These are phyloP conservation scores for Stenopsyche tienmushanensis DNA, from an alignment of 1,140 invertebrate species.

Conservation along the genomic window DNA sequence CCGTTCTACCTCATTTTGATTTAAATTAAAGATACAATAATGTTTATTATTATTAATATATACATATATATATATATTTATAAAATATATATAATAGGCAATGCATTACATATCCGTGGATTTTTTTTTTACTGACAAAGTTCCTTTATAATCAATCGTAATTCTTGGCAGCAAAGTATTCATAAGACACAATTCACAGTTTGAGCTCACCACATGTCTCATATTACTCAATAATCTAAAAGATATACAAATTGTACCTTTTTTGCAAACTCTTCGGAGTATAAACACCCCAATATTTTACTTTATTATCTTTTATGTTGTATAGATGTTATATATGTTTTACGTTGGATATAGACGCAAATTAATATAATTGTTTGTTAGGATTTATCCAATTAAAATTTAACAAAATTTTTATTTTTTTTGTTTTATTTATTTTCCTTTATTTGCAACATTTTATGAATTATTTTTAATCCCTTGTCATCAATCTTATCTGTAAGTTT, in stretches of 20 bases:
- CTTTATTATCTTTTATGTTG: constrained; percentile 56
- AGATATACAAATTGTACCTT: constrained; percentile 49
- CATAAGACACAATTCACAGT: constrained; percentile 34
- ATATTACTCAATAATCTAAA: constrained; percentile 35
- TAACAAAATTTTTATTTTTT: constrained; percentile 52
- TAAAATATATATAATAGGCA: too few species aligned
- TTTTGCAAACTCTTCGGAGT: constrained; percentile 52
- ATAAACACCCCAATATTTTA: constrained; percentile 54
- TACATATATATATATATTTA: too few species aligned
- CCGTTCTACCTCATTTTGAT: constrained; percentile 42
- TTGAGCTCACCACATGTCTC: constrained; percentile 41
- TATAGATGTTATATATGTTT: constrained; percentile 60
- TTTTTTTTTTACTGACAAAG: constrained; percentile 34
- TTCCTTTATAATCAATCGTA: constrained; percentile 40
- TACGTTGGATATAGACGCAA: constrained; percentile 52
- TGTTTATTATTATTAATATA: constrained; percentile 37
- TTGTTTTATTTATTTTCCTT: constrained; percentile 47
- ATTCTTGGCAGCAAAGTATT: constrained; percentile 41
- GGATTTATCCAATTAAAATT: constrained; percentile 60
- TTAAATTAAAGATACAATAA: constrained; percentile 35
- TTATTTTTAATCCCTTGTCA: constrained; percentile 21
- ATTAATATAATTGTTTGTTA: constrained; percentile 59
- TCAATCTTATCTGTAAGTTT: constrained; percentile 52
- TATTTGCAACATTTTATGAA: constrained; percentile 44
- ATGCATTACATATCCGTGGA: constrained; percentile 42